Evolutionary conservation across 2,113 vertebrate species (phyloP).

Genomic region (Amphilophus citrinellus): DNA sequence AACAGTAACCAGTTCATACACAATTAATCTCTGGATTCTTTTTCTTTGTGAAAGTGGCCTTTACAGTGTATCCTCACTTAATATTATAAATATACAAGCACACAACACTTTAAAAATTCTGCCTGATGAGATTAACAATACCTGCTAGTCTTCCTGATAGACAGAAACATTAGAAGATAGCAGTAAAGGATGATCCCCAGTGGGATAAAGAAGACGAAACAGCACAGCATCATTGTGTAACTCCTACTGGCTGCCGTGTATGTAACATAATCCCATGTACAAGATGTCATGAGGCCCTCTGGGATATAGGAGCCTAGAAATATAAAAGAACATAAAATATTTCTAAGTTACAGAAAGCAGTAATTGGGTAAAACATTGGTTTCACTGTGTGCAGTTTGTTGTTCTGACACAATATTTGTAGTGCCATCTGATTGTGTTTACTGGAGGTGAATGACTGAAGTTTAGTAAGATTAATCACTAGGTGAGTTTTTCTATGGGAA

Average conservation of each 20-base stretch:
- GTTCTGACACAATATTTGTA: background rate
- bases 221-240: slow-evolving; percentile 94
- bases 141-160: slow-evolving; percentile 88
- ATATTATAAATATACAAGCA: background rate
- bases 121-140: slow-evolving; percentile 47
- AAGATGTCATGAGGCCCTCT: slow-evolving; percentile 93
- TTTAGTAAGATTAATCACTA: background rate
- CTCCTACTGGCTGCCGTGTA: slow-evolving; percentile 86
- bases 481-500: background rate
- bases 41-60: background rate
- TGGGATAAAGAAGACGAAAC: slow-evolving; percentile 94
- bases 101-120: background rate
- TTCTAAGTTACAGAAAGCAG: background rate
- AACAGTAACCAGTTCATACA: background rate
- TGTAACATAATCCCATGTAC: slow-evolving; percentile 93
- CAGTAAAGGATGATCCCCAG: slow-evolving; percentile 89
- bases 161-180: slow-evolving; percentile 92
- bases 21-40: background rate
- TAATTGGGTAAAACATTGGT: background rate
- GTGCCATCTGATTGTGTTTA: background rate
- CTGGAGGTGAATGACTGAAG: background rate
- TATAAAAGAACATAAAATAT: background rate
- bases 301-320: slow-evolving; percentile 90
- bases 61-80: background rate
- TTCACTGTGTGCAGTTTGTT: background rate